A percentile compares a stretch with the other conserved stretches of the same genome.
Evolutionary conservation across 2,113 vertebrate genomes (phyloP).

Genomic region (Lathamus discolor): DNA sequence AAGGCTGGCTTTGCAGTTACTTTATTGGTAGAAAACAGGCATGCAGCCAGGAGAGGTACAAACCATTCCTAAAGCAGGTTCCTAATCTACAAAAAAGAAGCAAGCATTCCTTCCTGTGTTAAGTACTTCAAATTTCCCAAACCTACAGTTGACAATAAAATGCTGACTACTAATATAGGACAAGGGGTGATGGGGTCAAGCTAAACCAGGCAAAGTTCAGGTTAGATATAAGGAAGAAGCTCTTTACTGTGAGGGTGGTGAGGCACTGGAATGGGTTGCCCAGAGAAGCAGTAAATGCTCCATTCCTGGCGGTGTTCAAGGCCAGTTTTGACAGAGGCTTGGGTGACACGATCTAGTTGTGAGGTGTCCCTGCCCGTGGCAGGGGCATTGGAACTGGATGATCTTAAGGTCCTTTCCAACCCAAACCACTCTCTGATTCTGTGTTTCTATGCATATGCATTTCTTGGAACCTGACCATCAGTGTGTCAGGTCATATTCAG

Average conservation of each 20-base stretch:
- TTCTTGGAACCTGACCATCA: not conserved
- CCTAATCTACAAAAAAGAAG: not conserved
- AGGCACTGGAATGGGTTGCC: not conserved
- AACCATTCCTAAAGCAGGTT: not conserved
- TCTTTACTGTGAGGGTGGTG: not conserved
- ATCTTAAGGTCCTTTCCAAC: not conserved
- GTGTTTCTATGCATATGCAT: not conserved
- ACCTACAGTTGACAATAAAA: not conserved
- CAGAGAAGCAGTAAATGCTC: not conserved
- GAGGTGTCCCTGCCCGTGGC: not conserved
- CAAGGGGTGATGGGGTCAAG: not conserved
- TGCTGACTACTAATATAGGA: not conserved
- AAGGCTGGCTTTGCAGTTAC: not conserved
- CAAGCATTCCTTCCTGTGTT: not conserved
- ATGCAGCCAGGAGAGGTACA: not conserved
- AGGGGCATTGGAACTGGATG: not conserved
- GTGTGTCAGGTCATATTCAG: not conserved
- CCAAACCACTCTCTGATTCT: not conserved
- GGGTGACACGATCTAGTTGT: not conserved
- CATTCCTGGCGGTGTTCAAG: not conserved
- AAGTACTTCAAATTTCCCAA: not conserved
- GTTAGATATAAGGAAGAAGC: not conserved
- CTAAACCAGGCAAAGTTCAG: not conserved
- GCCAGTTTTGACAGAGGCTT: not conserved
- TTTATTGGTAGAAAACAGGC: not conserved